Evolutionary conservation across 2,888 invertebrate species (phyloP).

Genomic region (Idaea straminata): DNA sequence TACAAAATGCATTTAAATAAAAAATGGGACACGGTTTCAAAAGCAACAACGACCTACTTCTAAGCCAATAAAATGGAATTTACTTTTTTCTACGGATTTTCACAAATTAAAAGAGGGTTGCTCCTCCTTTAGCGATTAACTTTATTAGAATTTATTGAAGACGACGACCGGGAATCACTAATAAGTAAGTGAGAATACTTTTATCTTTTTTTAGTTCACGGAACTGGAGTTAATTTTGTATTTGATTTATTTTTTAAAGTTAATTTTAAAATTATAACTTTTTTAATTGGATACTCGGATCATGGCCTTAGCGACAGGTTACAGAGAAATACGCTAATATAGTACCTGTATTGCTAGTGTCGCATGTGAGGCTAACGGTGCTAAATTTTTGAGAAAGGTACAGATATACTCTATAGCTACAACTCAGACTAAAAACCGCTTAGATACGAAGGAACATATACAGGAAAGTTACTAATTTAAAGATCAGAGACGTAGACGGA

Average conservation of each 20-base stretch:
- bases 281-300: not conserved
- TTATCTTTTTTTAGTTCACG: slow-evolving; percentile 45
- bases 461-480: no score
- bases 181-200: slow-evolving; percentile 42
- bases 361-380: no score
- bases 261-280: not conserved
- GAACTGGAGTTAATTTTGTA: slow-evolving; percentile 11
- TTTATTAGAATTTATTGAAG: slow-evolving; percentile 71
- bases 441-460: no score
- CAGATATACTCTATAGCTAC: no score
- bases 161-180: slow-evolving; percentile 53
- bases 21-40: slow-evolving; percentile 19
- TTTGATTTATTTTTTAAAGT: not conserved
- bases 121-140: slow-evolving; percentile 56
- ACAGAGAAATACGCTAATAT: not conserved
- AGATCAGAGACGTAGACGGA: no score
- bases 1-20: slow-evolving; percentile 18
- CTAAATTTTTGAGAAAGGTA: no score
- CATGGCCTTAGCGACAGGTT: not conserved
- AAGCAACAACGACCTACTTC: slow-evolving; percentile 39
- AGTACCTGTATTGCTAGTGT: not conserved
- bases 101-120: slow-evolving; percentile 56
- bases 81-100: slow-evolving; percentile 40
- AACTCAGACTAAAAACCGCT: no score
- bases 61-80: slow-evolving; percentile 46